Evolutionary conservation across 2,113 vertebrate species (phyloP), one percentile per base, ranked within the genome.

Genomic region (Macquaria ambigua): DNA sequence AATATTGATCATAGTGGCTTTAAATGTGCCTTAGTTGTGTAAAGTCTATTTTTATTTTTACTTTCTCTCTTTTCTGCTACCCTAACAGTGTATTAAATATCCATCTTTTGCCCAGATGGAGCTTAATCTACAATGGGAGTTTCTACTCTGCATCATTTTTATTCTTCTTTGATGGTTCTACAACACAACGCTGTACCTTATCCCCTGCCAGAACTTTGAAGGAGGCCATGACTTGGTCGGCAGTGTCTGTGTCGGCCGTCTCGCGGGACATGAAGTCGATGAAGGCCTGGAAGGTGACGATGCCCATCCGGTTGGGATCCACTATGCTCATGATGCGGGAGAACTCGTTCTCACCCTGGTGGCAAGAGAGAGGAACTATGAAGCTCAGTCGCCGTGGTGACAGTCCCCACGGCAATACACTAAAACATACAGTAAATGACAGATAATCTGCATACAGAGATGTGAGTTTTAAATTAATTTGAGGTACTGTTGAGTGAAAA

Each of bases 221-320:
- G 87, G 98, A 99, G 75, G 98, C 97, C 96, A 99, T 97, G 93
- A 99, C 98, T 88, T 99, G 98, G 95, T 99, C 98, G 50, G 98
- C 98, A 0, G 98, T 99, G 72, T 99, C 98, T 0, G 98, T 99
- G 89, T 99, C 98, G 9, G 98, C 97, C 0, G 98, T 98, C 93
- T 99, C 98, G 2, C 98, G 97, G 86, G 98, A 99, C 98, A 99
- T 99, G 88, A 99, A 99, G 94, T 99, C 98, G 0, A 99, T 98
- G 94, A 99, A 99, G 94, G 97, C 98, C 96, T 99, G 98, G 96
- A 99, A 99, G 0, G 98, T 99, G 93, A 99, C 97, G 3, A 98
- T 91, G 55, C 98, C 98, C 86, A 99, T 87, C 75, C 98, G 96
- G 95, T 99, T 99, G n/a, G 98, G 98, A 85, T 99, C 98, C 1